Base-by-base conservation (phyloP, 2,797 vertebrate genomes). In the Otolemur crassicaudatus region DNA sequence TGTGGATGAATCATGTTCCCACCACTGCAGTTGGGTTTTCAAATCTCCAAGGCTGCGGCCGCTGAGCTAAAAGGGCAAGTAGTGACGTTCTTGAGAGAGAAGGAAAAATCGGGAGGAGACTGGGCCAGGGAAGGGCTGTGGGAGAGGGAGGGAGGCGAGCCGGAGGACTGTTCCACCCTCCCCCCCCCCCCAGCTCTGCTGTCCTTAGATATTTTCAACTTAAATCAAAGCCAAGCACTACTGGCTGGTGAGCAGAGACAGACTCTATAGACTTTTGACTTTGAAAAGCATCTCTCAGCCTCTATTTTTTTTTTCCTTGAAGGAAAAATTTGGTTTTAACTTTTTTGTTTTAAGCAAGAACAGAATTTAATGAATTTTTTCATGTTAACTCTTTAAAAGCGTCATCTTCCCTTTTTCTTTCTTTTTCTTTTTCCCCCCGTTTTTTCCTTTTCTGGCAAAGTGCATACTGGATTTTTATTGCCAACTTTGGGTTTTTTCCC, bases 1-100 rank as follows among this genome's bases (percentile, higher is more conserved):
- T 81, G 80, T 60, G 87, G 97, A 98, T 98, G 98, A 98, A 98
- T 98, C 98, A 98, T 91, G 92, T 97, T 98, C 98, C 96, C 98
- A 98, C 97, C 98, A 98, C 97, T 98, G 98, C 98, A 98, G 93
- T 98, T 97, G 98, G 95, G 95, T 98, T 98, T 98, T 98, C 97
- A 97, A 97, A 96, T 97, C 97, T 87, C 96, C 72, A 89, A 94
- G 98, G 98, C 97, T 94, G 95, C 96, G 96, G 96, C 91, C 95
- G 87, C 87, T 83, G 97, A 93, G 97, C 98, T 96, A 95, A 98
- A 98, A 98, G 98, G 98, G 98, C 98, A 96, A 98, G 96, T 85
- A 63, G 85, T 98, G 98, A 98, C 97, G 98, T 98, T 96, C 91
- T 91, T 84, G 76, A 93, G 98, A 98, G 96, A 60, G 89, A 82